Base-by-base conservation (phyloP, 1,140 invertebrate genomes). In the Brachionus angularis region DNA sequence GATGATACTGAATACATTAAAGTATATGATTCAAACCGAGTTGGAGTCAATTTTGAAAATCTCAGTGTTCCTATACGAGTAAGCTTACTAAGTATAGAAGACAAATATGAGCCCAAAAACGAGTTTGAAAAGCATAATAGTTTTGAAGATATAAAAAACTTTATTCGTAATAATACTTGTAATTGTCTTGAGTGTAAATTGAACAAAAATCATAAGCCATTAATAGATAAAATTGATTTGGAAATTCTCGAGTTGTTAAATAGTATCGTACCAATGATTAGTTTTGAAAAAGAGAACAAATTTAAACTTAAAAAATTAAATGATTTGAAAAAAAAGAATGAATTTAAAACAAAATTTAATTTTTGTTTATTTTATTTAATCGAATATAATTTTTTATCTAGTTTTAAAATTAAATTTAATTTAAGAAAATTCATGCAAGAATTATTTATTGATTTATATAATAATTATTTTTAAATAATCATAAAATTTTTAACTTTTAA, bases 371-470 rank as follows among this genome's bases (percentile, higher is more conserved):
- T 21, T 39, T 25, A 23, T 16, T 58, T 39, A 25, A 23, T 58
- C 39, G 33, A 23, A 5, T 23, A 18, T n/a, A 58, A 39, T 23
- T 58, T 25, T 33, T 14, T 58, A 18, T 39, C 33, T 21, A 25
- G 36, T 21, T 58, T 58, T 58, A 58, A 39, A 36, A 39, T 39
- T 29, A 58, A 58, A 39, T 58, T 39, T 14, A 58, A 58, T 14
- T 23, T 58, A 23, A 16, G 53, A 8, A 58, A 58, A 58, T 39
- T 58, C 23, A 8, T 58, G 1, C 33, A 58, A 39, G 53, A 58
- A 39, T 58, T 58, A n/a, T 58, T 58, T 33, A 58, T 39, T 23
- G 53, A 58, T 58, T 25, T 58, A 42, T 39, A 58, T 58, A n/a
- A n/a, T n/a, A n/a, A n/a, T n/a, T n/a, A n/a, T n/a, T n/a, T n/a